Conservation (phyloP, 2,797 vertebrate genomes). For the Erpetoichthys calabaricus region DNA sequence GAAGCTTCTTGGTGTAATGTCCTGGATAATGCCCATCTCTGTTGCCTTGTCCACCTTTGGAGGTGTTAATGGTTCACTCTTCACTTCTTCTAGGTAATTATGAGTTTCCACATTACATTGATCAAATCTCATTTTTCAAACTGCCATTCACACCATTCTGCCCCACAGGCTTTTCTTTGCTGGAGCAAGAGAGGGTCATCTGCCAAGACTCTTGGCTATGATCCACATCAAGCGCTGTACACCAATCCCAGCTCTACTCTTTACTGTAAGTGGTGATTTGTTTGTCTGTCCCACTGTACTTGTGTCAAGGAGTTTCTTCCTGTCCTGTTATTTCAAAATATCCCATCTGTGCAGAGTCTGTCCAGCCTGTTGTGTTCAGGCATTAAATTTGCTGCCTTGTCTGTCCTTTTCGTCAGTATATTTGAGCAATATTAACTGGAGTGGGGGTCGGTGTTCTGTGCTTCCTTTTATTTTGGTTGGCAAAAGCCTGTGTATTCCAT, state of each 20-base stretch:
- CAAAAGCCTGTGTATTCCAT: no score
- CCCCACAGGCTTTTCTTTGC: conserved; percentile 71
- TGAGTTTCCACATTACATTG: not conserved
- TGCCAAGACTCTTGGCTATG: conserved; percentile 82
- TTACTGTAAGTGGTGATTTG: conserved; percentile 56
- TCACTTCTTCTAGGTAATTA: conserved; percentile 79
- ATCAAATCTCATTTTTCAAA: not conserved
- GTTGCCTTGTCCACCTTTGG: conserved; percentile 87
- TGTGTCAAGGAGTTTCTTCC: not conserved
- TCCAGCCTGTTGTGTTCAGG: no score
- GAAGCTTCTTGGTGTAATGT: conserved; percentile 80
- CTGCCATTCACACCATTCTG: not conserved
- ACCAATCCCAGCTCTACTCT: conserved; percentile 78
- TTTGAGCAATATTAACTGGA: no score
- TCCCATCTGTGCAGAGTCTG: not conserved
- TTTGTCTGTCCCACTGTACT: not conserved
- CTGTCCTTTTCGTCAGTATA: no score
- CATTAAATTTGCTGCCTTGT: no score
- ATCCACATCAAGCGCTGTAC: conserved; percentile 81
- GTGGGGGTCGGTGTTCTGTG: no score
- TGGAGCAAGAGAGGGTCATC: conserved; percentile 82
- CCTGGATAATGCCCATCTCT: conserved; percentile 92
- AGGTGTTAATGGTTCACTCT: conserved; percentile 86
- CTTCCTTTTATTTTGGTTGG: no score
- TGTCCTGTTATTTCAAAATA: not conserved